Evolutionary conservation across 2,797 vertebrate species (phyloP).

Genomic region (Potorous gilbertii): DNA sequence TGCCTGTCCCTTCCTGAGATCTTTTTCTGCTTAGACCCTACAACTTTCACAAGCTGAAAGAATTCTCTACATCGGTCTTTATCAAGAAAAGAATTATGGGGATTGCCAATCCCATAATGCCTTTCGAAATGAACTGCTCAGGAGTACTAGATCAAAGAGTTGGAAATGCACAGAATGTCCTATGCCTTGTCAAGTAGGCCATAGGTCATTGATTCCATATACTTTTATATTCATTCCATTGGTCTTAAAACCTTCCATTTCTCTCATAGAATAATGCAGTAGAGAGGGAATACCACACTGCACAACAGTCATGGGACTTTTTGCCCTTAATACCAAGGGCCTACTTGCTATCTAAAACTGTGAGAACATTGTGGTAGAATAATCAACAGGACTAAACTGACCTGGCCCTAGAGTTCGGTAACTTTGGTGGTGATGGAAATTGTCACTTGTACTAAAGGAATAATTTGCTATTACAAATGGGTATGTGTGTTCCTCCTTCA

Average conservation of each 20-base stretch:
- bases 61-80: background rate
- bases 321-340: background rate
- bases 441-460: background rate
- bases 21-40: background rate
- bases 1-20: background rate
- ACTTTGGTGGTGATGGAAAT: background rate
- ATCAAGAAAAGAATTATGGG: background rate
- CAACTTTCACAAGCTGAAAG: background rate
- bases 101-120: background rate
- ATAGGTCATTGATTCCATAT: background rate
- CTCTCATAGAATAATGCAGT: background rate
- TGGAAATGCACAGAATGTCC: background rate
- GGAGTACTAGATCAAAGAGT: constrained; percentile 36
- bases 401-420: background rate
- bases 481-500: too few species aligned
- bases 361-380: background rate
- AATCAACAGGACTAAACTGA: background rate
- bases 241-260: background rate
- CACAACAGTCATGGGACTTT: background rate
- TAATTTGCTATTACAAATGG: background rate
- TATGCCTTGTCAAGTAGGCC: background rate
- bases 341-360: background rate
- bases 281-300: background rate
- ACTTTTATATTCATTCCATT: background rate
- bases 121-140: background rate